A percentile compares a stretch with the other conserved stretches of the same genome.
Evolutionary conservation across 2,113 vertebrate species (phyloP).

Genomic region (Suricata suricatta): DNA sequence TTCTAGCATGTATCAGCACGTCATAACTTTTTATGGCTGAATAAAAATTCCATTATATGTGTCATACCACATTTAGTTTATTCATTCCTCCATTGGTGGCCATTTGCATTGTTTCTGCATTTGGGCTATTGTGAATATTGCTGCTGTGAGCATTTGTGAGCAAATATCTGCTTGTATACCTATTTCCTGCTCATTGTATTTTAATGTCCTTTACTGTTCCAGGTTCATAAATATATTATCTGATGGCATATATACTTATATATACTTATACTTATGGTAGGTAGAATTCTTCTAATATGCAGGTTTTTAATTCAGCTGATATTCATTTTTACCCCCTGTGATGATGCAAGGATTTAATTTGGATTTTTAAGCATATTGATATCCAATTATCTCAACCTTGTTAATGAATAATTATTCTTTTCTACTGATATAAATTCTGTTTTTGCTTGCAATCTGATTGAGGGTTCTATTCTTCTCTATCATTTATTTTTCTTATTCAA

Average conservation of each 20-base stretch:
- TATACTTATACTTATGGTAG: neutral
- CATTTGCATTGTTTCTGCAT: neutral
- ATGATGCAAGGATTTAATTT: neutral
- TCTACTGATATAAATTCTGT: neutral
- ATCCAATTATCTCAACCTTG: neutral
- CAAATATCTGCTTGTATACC: neutral
- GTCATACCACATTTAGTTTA: neutral
- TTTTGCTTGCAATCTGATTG: neutral
- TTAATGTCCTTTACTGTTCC: neutral
- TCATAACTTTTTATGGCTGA: neutral
- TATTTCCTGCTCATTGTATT: neutral
- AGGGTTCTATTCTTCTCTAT: neutral
- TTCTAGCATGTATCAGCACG: neutral
- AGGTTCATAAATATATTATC: neutral
- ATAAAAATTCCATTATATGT: neutral
- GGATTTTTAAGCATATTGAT: neutral
- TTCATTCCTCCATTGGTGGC: neutral
- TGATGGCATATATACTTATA: neutral
- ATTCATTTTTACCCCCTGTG: neutral
- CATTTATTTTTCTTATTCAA: neutral
- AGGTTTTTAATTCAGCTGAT: neutral
- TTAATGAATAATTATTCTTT: neutral
- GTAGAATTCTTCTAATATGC: neutral
- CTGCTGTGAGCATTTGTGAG: neutral
- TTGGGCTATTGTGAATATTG: neutral